Evolutionary conservation across 2,888 invertebrate species (phyloP).

Genomic region (Polydesmus complanatus): DNA sequence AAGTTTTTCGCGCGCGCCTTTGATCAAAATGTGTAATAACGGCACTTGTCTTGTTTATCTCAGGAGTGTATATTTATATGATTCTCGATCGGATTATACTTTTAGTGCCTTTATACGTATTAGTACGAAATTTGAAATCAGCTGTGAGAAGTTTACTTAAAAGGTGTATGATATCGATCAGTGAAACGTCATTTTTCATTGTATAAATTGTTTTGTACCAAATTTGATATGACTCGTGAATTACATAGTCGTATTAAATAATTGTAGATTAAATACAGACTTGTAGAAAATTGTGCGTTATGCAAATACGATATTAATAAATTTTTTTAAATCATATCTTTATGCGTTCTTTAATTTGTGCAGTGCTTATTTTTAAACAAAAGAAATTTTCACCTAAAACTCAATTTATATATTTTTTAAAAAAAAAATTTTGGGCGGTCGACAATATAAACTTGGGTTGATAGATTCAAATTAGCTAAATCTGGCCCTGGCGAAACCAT

Average conservation of each 20-base stretch:
- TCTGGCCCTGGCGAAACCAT: too few relatives aligned
- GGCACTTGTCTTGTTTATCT: neutral
- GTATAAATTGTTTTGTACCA: neutral
- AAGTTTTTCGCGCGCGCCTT: neutral
- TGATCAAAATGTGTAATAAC: neutral
- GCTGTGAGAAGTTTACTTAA: neutral
- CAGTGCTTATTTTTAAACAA: too few relatives aligned
- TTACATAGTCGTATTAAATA: neutral
- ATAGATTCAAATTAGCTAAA: too few relatives aligned
- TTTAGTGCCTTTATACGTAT: neutral
- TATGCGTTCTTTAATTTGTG: too few relatives aligned
- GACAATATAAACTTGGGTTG: too few relatives aligned
- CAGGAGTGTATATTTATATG: neutral
- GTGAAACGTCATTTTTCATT: neutral
- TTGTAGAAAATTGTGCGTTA: too few relatives aligned
- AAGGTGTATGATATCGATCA: neutral
- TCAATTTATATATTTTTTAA: too few relatives aligned
- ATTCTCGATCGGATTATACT: neutral
- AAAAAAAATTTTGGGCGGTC: too few relatives aligned
- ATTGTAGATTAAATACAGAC: neutral
- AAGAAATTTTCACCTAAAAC: too few relatives aligned
- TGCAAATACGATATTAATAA: too few relatives aligned
- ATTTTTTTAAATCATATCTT: too few relatives aligned
- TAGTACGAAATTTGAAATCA: neutral
- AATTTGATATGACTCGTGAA: neutral